phyloP scores from a whole-genome alignment of 2,888 invertebrate genomes.

The Synanthedon vespiformis region DNA sequence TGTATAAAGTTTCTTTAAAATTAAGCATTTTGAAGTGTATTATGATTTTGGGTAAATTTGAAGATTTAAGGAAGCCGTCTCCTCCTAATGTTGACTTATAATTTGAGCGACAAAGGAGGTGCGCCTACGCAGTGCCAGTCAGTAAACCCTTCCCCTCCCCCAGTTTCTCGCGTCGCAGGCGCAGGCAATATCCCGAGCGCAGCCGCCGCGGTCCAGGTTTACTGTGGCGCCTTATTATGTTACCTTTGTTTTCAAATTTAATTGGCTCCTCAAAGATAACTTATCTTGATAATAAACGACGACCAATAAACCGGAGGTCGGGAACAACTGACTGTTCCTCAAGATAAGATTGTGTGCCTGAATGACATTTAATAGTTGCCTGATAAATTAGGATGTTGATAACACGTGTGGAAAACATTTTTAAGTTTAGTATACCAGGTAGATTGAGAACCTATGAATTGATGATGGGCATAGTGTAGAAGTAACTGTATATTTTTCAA shows the following conservation, averaged over 20 bases:
- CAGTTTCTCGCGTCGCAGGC: conserved; percentile 8
- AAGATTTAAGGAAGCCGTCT: conserved; percentile 23
- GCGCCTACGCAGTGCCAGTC: conserved; percentile 52
- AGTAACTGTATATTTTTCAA: too few species aligned
- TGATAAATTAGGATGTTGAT: conserved; percentile 1
- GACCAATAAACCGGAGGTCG: conserved; percentile 65
- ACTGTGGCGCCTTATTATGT: conserved; percentile 66
- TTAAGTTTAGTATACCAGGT: not conserved
- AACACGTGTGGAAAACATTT: not conserved
- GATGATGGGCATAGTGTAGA: too few species aligned
- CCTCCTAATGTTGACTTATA: conserved; percentile 32
- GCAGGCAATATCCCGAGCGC: conserved; percentile 9
- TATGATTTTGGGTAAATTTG: not conserved
- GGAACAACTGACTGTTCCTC: conserved; percentile 49
- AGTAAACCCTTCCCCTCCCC: conserved; percentile 26
- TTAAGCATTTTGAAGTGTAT: too few species aligned
- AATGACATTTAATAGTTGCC: conserved; percentile 47
- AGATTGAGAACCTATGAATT: too few species aligned
- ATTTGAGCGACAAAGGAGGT: conserved; percentile 51
- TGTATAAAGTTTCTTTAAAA: too few species aligned
- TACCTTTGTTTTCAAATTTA: conserved; percentile 71
- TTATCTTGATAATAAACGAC: conserved; percentile 70
- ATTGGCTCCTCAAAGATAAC: conserved; percentile 67
- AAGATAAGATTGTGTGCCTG: conserved; percentile 52
- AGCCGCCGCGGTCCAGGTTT: conserved; percentile 20